A percentile compares a stretch with the other conserved stretches of the same genome.
These are phyloP conservation scores for Nemurella pictetii DNA, from an alignment of 2,888 invertebrate species.

Conservation along the genomic window DNA sequence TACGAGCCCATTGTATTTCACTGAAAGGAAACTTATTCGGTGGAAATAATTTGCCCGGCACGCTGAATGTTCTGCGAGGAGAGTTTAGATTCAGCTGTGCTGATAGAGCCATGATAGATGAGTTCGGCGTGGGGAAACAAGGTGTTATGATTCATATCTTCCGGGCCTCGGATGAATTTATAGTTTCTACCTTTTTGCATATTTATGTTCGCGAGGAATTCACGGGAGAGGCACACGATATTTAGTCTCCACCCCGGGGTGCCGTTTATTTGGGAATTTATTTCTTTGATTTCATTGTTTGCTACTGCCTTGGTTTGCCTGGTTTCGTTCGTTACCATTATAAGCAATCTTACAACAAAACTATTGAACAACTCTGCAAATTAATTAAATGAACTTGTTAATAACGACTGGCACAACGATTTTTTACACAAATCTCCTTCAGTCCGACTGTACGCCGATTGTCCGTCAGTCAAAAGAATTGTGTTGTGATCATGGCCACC, in stretches of 20 bases:
- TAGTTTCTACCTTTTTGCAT: not conserved
- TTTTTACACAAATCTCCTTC: not conserved
- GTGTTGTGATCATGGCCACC: not conserved
- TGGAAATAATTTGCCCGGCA: no score
- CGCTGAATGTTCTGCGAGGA: no score
- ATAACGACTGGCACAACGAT: not conserved
- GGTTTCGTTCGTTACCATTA: not conserved
- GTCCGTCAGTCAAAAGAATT: not conserved
- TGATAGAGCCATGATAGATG: not conserved
- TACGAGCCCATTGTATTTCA: no score
- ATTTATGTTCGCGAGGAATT: not conserved
- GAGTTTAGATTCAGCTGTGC: not conserved
- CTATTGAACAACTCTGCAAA: not conserved
- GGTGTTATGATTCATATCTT: not conserved
- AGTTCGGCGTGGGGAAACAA: not conserved
- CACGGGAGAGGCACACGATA: not conserved
- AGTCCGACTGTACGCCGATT: not conserved
- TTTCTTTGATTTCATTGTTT: not conserved
- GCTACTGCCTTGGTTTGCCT: no score
- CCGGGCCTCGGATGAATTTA: not conserved
- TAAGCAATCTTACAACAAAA: no score
- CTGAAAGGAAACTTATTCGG: no score
- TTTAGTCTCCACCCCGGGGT: no score
- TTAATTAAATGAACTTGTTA: not conserved
- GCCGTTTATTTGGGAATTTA: not conserved